These are phyloP conservation scores for Meda fulgida DNA, from an alignment of 2,797 vertebrate species.

Conservation along the genomic window DNA sequence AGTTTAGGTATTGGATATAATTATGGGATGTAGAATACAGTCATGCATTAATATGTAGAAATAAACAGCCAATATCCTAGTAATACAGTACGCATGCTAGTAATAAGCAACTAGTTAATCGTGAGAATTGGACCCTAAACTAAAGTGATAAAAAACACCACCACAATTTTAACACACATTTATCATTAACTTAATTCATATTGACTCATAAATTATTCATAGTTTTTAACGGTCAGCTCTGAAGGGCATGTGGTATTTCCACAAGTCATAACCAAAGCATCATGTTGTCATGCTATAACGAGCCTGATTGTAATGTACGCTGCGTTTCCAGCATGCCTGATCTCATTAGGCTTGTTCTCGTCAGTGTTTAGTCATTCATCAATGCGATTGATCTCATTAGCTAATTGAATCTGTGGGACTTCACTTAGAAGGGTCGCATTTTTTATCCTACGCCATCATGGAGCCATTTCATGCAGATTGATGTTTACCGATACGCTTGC, in stretches of 20 bases:
- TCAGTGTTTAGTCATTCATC: constrained; percentile 73
- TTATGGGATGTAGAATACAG: neutral
- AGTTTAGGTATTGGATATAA: no score
- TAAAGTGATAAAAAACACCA: no score
- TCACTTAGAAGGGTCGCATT: constrained; percentile 53
- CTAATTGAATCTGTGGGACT: constrained; percentile 69
- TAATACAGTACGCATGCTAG: no score
- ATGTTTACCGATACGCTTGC: neutral
- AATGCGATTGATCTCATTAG: constrained; percentile 70
- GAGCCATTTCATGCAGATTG: constrained; percentile 14
- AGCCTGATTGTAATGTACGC: constrained; percentile 43
- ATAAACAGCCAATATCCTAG: neutral
- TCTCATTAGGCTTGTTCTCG: constrained; percentile 66
- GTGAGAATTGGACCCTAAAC: no score
- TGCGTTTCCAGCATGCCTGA: constrained; percentile 63
- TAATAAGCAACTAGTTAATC: neutral
- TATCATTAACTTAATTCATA: neutral
- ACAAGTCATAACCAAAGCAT: constrained; percentile 38
- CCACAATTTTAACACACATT: neutral
- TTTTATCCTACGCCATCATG: constrained; percentile 43
- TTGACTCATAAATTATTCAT: neutral
- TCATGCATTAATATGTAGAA: neutral
- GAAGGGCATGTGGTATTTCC: neutral
- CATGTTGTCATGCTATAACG: constrained; percentile 17
- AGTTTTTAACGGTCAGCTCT: neutral